A percentile compares a stretch with the other conserved stretches of the same genome.
Conservation (phyloP, 2,888 invertebrate genomes). For the Galerucella nymphaeae region DNA sequence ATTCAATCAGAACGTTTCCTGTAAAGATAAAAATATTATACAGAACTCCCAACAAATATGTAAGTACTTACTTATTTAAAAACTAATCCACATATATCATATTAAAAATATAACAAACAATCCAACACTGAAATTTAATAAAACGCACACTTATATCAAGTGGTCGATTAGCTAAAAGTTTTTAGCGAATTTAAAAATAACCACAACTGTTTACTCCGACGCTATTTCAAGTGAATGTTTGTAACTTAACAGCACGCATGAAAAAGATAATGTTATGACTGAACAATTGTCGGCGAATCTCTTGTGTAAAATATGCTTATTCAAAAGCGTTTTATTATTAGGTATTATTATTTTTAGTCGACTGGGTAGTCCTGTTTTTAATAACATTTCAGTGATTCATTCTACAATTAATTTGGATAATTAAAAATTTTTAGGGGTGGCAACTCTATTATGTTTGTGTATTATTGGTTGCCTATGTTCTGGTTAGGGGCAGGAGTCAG, state of each 20-base stretch:
- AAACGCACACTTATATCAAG: background rate
- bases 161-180: background rate
- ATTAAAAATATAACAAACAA: too few relatives aligned
- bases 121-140: background rate
- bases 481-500: too few relatives aligned
- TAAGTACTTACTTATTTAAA: background rate
- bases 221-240: background rate
- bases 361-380: background rate
- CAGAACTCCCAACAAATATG: background rate
- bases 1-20: background rate
- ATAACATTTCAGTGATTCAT: background rate
- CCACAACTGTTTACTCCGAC: background rate
- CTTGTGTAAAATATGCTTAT: background rate
- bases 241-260: background rate
- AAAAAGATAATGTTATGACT: slow-evolving; percentile 10
- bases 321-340: background rate
- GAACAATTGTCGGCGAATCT: too few relatives aligned
- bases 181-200: background rate
- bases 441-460: too few relatives aligned
- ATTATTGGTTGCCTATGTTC: too few relatives aligned
- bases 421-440: too few relatives aligned
- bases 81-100: background rate
- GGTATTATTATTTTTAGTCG: background rate
- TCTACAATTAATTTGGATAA: background rate
- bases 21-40: background rate